Conservation (phyloP, 2,888 invertebrate species). For the Andrena hattorfiana region DNA sequence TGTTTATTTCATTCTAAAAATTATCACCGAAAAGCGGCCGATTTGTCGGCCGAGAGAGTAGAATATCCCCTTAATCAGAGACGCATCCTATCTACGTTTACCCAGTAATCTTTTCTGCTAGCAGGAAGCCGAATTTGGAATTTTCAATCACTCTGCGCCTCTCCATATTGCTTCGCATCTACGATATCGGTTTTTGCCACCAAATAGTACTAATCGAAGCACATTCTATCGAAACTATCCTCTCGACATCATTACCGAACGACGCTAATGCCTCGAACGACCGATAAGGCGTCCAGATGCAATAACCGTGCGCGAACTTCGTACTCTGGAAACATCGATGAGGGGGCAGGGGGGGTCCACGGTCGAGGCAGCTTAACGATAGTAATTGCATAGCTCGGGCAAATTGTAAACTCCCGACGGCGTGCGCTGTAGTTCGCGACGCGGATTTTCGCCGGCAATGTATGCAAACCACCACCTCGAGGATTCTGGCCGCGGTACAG, state of each 20-base stretch:
- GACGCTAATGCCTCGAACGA: constrained; percentile 12
- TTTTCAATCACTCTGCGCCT: neutral
- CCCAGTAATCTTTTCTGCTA: neutral
- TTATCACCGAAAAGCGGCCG: no score
- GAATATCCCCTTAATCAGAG: neutral
- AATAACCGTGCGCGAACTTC: constrained; percentile 48
- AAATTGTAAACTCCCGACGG: constrained; percentile 59
- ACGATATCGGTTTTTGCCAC: neutral
- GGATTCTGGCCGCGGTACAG: constrained; percentile 36
- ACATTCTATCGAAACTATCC: constrained; percentile 28
- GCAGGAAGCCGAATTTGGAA: neutral
- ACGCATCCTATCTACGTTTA: neutral
- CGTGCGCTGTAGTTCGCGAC: constrained; percentile 21
- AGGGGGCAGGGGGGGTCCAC: neutral
- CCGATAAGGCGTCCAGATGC: constrained; percentile 46
- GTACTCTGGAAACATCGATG: constrained; percentile 20
- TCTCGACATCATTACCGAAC: constrained; percentile 16
- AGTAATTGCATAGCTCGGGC: constrained; percentile 62
- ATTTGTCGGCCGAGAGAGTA: no score
- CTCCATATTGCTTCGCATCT: neutral
- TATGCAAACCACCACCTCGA: constrained; percentile 57
- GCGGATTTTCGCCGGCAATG: constrained; percentile 44
- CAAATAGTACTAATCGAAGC: constrained; percentile 2
- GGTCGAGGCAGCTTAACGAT: constrained; percentile 45
- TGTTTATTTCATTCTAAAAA: no score